phyloP scores from a whole-genome alignment of 2,113 vertebrate genomes.

The Lichenostomus cassidix region DNA sequence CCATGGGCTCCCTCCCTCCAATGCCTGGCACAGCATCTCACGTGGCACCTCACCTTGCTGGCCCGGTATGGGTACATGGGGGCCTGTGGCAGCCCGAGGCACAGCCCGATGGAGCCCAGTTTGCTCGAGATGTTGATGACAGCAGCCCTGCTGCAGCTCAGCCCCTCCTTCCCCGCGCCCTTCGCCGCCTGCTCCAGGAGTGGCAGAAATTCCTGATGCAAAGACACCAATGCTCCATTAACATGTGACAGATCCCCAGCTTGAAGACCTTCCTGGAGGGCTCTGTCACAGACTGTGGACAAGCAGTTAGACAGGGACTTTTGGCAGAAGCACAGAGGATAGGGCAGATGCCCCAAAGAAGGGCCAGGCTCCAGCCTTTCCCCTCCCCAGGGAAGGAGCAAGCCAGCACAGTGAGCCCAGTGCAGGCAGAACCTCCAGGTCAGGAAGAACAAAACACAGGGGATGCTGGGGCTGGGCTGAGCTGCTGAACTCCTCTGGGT shows the following conservation, averaged over 20 bases:
- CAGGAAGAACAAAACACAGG: neutral
- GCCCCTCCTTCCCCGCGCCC: rapidly evolving
- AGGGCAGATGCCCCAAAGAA: neutral
- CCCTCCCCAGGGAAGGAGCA: neutral
- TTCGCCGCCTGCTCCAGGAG: slow-evolving; percentile 6
- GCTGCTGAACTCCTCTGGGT: neutral
- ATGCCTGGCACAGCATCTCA: neutral
- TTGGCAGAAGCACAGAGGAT: neutral
- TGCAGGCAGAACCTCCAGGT: neutral
- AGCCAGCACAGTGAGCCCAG: rapidly evolving
- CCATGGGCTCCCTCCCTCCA: neutral
- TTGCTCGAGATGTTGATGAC: slow-evolving; percentile 45
- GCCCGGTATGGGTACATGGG: slow-evolving; percentile 22
- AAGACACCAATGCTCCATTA: rapidly evolving
- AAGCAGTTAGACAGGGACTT: neutral
- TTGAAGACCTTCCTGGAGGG: neutral
- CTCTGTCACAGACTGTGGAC: neutral
- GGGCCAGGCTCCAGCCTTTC: neutral
- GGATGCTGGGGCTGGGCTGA: neutral
- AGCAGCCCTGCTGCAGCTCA: neutral
- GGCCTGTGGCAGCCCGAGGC: neutral
- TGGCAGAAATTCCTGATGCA: slow-evolving; percentile 17
- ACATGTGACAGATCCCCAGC: rapidly evolving
- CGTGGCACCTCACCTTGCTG: slow-evolving; percentile 45
- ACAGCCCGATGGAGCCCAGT: slow-evolving; percentile 22